These are phyloP conservation scores for Atta texana DNA, from an alignment of 1,140 invertebrate genomes.

Conservation along the genomic window DNA sequence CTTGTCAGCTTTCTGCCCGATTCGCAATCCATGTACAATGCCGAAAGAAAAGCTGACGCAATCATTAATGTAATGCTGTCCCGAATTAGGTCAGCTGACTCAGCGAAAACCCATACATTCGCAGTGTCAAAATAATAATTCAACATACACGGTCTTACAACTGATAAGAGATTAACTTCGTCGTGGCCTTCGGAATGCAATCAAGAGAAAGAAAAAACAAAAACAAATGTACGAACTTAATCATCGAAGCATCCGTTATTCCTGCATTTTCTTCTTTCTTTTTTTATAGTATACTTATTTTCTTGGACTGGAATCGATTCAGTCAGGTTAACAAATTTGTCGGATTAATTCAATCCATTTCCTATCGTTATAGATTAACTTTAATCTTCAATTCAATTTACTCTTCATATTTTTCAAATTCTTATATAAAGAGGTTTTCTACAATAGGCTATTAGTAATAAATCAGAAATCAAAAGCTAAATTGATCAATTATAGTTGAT, in stretches of 20 bases:
- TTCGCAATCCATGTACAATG: not conserved
- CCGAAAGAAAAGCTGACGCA: conserved; percentile 27
- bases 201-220: not conserved
- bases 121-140: conserved; percentile 32
- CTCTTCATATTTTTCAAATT: too few relatives aligned
- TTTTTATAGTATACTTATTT: too few relatives aligned
- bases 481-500: too few relatives aligned
- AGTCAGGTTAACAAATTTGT: too few relatives aligned
- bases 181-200: not conserved
- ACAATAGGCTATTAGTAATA: too few relatives aligned
- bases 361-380: too few relatives aligned
- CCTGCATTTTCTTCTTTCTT: too few relatives aligned
- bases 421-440: too few relatives aligned
- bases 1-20: not conserved
- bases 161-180: conserved; percentile 7
- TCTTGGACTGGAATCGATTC: too few relatives aligned
- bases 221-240: not conserved
- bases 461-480: too few relatives aligned
- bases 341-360: too few relatives aligned
- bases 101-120: conserved; percentile 1
- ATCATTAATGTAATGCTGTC: not conserved
- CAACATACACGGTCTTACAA: conserved; percentile 13
- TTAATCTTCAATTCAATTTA: too few relatives aligned
- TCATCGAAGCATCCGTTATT: not conserved
- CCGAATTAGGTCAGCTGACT: conserved; percentile 10